Percentiles rank a stretch among this genome's conserved stretches.
Conservation (phyloP, 2,797 vertebrate genomes). For the Ctenopoma multispine region DNA sequence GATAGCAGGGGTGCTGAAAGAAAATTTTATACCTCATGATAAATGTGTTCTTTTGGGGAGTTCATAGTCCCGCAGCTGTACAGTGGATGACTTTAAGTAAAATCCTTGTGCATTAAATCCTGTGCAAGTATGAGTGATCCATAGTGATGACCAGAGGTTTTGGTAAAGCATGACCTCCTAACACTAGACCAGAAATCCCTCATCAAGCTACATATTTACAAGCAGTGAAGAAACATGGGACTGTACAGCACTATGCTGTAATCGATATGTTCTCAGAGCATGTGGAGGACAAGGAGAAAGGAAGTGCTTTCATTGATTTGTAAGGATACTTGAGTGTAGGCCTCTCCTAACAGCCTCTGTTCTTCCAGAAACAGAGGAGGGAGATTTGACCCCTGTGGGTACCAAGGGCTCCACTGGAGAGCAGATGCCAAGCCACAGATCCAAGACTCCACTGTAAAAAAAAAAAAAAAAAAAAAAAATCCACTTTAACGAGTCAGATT, state of each 20-base stretch:
- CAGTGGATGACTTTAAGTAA: constrained; percentile 33
- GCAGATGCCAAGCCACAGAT: constrained; percentile 67
- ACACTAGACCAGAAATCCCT: constrained; percentile 35
- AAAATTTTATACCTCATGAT: constrained; percentile 68
- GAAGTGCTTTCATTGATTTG: constrained; percentile 75
- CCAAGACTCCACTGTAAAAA: constrained; percentile 68
- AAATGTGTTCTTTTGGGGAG: constrained; percentile 60
- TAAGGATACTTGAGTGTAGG: constrained; percentile 59
- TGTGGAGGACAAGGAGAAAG: constrained; percentile 63
- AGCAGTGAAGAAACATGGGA: constrained; percentile 47
- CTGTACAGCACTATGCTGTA: constrained; percentile 42
- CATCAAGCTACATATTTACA: constrained; percentile 49
- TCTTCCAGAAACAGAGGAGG: constrained; percentile 64
- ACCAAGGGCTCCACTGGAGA: constrained; percentile 72
- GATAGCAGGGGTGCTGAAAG: constrained; percentile 68
- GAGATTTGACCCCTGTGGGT: constrained; percentile 78
- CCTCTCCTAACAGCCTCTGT: constrained; percentile 66
- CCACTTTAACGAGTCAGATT: neutral
- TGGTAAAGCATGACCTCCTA: constrained; percentile 26
- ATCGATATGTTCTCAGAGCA: constrained; percentile 55
- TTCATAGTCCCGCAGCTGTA: constrained; percentile 52
- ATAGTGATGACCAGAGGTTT: constrained; percentile 25
- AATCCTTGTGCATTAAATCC: constrained; percentile 35
- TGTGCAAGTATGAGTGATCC: constrained; percentile 11
- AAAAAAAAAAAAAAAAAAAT: constrained; percentile 68